Conservation (phyloP, 2,888 invertebrate genomes). For the Thalpophila matura region DNA sequence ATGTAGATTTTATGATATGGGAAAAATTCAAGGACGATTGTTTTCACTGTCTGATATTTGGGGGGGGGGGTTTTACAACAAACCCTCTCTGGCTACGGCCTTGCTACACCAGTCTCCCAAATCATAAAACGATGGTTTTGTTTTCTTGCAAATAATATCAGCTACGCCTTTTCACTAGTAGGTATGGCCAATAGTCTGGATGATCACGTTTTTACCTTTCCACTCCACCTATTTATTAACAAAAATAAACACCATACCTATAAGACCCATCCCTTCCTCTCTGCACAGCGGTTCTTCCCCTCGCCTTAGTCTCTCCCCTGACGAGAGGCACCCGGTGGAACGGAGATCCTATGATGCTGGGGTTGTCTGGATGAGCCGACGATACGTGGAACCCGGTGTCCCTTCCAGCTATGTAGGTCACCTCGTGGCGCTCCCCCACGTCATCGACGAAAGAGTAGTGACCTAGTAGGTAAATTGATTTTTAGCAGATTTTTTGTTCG, state of each 20-base stretch:
- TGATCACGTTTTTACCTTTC: no score
- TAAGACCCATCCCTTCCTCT: conserved; percentile 94
- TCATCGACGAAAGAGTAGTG: conserved; percentile 94
- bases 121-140: no score
- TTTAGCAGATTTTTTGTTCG: conserved; percentile 18
- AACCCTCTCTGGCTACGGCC: no score
- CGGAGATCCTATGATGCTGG: conserved; percentile 92
- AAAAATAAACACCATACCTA: conserved; percentile 79
- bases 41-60: no score
- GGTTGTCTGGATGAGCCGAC: conserved; percentile 92
- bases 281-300: conserved; percentile 94
- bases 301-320: conserved; percentile 91
- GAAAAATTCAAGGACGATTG: no score
- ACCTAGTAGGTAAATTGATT: conserved; percentile 77
- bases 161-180: no score
- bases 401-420: conserved; percentile 94
- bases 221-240: no score
- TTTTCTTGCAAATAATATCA: no score
- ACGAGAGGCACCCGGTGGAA: conserved; percentile 92
- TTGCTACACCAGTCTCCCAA: no score
- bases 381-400: conserved; percentile 94
- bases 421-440: conserved; percentile 94
- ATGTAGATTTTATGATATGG: no score
- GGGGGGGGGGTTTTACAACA: no score
- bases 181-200: no score